phyloP scores from a whole-genome alignment of 2,113 vertebrate species.

The Pontoporia blainvillei region DNA sequence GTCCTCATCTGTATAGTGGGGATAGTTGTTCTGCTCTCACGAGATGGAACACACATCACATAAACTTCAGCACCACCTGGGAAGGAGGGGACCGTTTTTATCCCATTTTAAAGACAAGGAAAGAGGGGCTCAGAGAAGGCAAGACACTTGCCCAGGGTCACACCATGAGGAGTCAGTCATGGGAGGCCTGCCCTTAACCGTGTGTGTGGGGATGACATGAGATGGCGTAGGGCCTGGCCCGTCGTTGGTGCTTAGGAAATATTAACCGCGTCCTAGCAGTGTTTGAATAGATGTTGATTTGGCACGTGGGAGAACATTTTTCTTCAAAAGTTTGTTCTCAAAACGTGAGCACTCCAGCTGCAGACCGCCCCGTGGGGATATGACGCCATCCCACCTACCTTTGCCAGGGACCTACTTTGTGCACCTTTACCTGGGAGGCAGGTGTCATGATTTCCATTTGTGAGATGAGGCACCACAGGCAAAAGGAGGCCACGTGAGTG shows the following conservation, averaged over 20 bases:
- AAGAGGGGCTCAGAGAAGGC: background rate
- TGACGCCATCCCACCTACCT: rapidly evolving
- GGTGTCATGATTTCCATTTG: background rate
- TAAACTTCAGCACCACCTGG: background rate
- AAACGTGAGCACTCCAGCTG: background rate
- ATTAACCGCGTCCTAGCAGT: rapidly evolving
- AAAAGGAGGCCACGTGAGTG: background rate
- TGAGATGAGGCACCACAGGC: background rate
- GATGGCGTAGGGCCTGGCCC: rapidly evolving
- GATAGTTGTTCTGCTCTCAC: background rate
- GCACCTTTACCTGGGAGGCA: background rate
- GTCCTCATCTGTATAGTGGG: background rate
- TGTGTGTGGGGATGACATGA: background rate
- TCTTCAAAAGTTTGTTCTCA: background rate
- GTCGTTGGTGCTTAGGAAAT: rapidly evolving
- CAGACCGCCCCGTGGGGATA: background rate
- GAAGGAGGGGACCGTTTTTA: background rate
- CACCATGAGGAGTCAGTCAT: background rate
- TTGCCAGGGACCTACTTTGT: background rate
- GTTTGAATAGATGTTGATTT: background rate
- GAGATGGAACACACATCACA: background rate
- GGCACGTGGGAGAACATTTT: background rate
- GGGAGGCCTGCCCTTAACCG: background rate
- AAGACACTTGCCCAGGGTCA: background rate
- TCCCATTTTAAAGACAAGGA: background rate